phyloP scores from a whole-genome alignment of 2,113 vertebrate species.

The Phyllostomus hastatus region DNA sequence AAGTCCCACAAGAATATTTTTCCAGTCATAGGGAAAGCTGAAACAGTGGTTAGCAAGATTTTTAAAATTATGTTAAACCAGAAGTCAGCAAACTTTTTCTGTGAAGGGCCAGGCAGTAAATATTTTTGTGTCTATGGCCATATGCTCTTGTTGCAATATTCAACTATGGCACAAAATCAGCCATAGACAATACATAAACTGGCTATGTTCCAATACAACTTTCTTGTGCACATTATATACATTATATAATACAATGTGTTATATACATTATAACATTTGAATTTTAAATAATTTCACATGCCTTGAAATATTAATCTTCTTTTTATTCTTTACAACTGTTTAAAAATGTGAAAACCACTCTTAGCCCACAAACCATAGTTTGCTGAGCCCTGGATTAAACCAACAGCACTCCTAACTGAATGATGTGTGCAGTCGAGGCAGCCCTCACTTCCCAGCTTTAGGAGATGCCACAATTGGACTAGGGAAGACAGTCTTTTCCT shows the following conservation, averaged over 20 bases:
- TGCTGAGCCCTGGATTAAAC: slow-evolving; percentile 26
- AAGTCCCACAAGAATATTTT: neutral
- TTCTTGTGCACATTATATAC: neutral
- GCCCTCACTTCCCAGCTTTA: neutral
- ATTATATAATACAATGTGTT: neutral
- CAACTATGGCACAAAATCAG: neutral
- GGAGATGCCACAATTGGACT: neutral
- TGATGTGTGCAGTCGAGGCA: neutral
- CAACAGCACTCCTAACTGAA: neutral
- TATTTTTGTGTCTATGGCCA: neutral
- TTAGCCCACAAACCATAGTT: neutral
- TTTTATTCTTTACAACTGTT: slow-evolving; percentile 26
- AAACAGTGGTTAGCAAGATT: neutral
- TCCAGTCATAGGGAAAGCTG: neutral
- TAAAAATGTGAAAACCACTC: slow-evolving; percentile 35
- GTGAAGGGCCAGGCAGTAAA: neutral
- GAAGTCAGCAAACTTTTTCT: neutral
- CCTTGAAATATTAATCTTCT: neutral
- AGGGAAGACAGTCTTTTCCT: slow-evolving; percentile 2
- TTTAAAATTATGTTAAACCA: neutral
- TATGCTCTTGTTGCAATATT: neutral
- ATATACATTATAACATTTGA: neutral
- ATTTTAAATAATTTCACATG: neutral
- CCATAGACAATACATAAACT: neutral
- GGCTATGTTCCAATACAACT: neutral